Evolutionary conservation across 2,797 vertebrate genomes (phyloP), one percentile per base, ranked within the genome.

Genomic region (Melanotaenia boesemani): DNA sequence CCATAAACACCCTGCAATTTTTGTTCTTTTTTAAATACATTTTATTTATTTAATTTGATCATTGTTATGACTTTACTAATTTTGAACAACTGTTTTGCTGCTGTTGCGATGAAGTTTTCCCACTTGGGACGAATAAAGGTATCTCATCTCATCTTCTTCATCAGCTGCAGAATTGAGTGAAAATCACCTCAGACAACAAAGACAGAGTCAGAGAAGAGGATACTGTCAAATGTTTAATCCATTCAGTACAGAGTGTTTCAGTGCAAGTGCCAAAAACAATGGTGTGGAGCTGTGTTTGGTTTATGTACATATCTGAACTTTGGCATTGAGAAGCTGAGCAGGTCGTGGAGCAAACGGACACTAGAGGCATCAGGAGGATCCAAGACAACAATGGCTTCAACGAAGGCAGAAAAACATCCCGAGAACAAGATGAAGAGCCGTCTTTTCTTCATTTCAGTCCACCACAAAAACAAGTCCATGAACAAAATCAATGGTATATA

Each of bases 381-480:
- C 2, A 37, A 72, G 52, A 74, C 63, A 34, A 30, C n/a, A n/a
- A 68, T 7, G 32, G 32, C 37, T 26, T 26, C 26, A 26, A 26
- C 26, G 54, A 52, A 7, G 68, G 6, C 24, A 5, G 52, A 34
- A 13, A 71, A 61, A 70, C 60, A 76, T 79, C 57, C 66, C 62
- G 55, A 62, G 6, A 36, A 58, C 71, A 69, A 46, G 34, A 79
- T 66, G 72, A 93, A 78, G 88, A 79, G 26, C 26, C 26, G 26
- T 26, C 20, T 56, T 81, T 94, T 94, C 95, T 95, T 95, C 94
- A 94, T 94, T 94, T 94, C 94, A 94, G 90, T 93, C 89, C 93
- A 95, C 92, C 94, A 96, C 95, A 95, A 95, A 93, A 94, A 91
- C 80, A 93, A 91, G 84, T 94, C 93, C 95, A 91, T 92, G 91